A percentile compares a stretch with the other conserved stretches of the same genome.
Evolutionary conservation across 2,888 invertebrate genomes (phyloP).

Genomic region (Oscheius onirici): DNA sequence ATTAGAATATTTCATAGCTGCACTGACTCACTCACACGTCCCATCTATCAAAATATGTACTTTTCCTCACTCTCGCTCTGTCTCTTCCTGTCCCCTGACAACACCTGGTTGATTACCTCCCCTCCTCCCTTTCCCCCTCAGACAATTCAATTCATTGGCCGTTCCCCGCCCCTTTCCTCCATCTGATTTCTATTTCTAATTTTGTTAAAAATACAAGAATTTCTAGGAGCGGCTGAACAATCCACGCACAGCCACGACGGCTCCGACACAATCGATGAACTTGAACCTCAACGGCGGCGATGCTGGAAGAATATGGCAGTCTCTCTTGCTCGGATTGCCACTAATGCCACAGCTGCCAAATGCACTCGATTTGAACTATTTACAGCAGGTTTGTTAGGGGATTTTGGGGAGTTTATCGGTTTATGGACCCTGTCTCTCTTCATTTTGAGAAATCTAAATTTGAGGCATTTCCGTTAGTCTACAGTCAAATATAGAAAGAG

Average conservation of each 20-base stretch:
- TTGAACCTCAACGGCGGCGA: conserved; percentile 17
- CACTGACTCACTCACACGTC: too few species aligned
- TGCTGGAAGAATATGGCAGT: conserved; percentile 26
- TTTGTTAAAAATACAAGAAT: background rate
- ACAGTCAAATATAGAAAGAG: too few species aligned
- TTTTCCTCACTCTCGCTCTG: too few species aligned
- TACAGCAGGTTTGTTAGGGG: conserved; percentile 7
- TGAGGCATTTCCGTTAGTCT: too few species aligned
- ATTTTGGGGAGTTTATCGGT: background rate
- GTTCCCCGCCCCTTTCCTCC: background rate
- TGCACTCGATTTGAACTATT: conserved; percentile 36
- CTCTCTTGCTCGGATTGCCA: conserved; percentile 30
- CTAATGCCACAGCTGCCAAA: conserved; percentile 36
- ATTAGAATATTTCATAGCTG: too few species aligned
- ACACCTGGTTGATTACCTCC: conserved; percentile 10
- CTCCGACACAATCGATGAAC: conserved; percentile 14
- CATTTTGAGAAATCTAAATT: too few species aligned
- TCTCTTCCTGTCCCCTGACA: background rate
- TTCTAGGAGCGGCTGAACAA: conserved; percentile 33
- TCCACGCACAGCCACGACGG: conserved; percentile 21
- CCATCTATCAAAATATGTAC: too few species aligned
- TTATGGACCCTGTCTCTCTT: too few species aligned
- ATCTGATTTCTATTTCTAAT: background rate
- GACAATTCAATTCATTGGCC: background rate
- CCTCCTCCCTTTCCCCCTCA: background rate